phyloP scores from a whole-genome alignment of 2,113 vertebrate genomes.

The Steatornis caripensis region DNA sequence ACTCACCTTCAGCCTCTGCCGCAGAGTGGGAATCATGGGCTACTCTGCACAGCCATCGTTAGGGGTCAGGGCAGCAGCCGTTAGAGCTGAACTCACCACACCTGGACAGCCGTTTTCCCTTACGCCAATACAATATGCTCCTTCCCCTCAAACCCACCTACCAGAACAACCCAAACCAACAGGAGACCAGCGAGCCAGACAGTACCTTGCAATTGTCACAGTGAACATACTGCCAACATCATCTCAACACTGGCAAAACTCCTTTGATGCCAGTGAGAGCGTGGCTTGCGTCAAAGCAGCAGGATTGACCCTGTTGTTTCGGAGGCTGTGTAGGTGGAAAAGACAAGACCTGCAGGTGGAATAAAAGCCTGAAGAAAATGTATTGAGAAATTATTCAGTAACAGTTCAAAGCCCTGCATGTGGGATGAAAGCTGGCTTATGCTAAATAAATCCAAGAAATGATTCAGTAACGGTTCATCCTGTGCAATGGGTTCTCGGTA shows the following conservation, averaged over 20 bases:
- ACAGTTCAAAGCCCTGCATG: slow-evolving; percentile 21
- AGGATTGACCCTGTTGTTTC: background rate
- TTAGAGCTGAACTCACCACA: background rate
- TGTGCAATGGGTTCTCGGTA: background rate
- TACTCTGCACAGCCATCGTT: background rate
- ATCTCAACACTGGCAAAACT: background rate
- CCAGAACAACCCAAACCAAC: background rate
- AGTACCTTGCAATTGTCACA: background rate
- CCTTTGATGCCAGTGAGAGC: background rate
- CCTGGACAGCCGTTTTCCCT: background rate
- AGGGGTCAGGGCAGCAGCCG: background rate
- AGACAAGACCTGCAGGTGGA: background rate
- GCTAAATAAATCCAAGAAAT: slow-evolving; percentile 10
- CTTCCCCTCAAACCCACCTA: background rate
- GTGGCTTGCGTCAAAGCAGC: background rate
- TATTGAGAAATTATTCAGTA: background rate
- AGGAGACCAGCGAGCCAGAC: background rate
- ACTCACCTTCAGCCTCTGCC: background rate
- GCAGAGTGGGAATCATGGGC: background rate
- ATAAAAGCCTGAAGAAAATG: background rate
- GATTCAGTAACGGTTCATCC: slow-evolving; percentile 11
- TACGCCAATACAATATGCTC: background rate
- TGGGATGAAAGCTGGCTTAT: background rate
- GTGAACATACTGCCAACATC: background rate
- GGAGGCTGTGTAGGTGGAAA: background rate